Base-by-base conservation (phyloP, 2,888 invertebrate genomes). In the Trichacis sp. region DNA sequence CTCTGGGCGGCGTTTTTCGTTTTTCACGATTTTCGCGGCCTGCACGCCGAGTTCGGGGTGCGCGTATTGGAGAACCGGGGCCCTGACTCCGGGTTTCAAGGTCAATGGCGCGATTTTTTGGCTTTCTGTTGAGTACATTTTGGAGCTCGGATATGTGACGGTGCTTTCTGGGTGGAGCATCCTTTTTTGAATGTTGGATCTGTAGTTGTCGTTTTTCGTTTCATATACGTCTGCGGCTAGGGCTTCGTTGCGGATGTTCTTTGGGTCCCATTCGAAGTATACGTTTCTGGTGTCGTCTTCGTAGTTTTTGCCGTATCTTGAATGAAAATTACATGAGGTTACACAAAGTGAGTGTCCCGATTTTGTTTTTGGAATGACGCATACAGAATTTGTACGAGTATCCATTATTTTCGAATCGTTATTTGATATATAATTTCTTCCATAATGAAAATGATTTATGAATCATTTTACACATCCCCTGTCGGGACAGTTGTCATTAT, bases 11-110 rank as follows among this genome's bases (percentile, higher is more conserved):
- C 72, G 74, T 56, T 78, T 83, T 69, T 81, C 81, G 49, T 74
- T 81, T 54, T 81, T 81, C 8, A 80, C 43, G 8, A 80, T 77
- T 53, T 90, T 91, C 0, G 92, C 92, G 0, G 92, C 91, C 78
- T 93, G 93, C 0, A 92, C 90, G 11, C 93, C 93, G 3, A 93
- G 83, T 73, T 93, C 93, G 0, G 93, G 93, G 78, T 93, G 93
- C 0, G 93, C 93, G 75, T 93, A 93, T 74, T 93, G 92, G 0
- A 93, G 85, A 1, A 93, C 92, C 0, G 93, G 93, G 18, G 91
- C 90, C 38, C 93, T 85, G 0, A 91, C 90, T 24, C 91, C 91
- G 71, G 92, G 90, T 64, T 90, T 91, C 64, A 92, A 89, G 5
- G 88, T 88, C 0, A 89, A 85, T 0, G 87, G 86, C 3, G 88